Evolutionary conservation across 2,113 vertebrate genomes (phyloP).

Genomic region (Gasterosteus nipponicus): DNA sequence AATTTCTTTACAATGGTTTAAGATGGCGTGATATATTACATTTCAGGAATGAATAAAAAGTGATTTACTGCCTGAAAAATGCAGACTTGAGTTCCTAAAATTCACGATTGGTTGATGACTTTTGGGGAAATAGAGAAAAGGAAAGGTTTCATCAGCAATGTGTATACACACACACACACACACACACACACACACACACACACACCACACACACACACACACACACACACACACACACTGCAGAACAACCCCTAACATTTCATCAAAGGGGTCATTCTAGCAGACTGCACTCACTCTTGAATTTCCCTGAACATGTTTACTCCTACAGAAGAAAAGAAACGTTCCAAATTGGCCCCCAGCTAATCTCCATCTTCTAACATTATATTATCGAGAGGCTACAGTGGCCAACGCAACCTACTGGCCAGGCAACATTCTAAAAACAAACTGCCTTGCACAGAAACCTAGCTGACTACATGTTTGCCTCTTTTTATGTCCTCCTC

Average conservation of each 20-base stretch:
- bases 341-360: conserved; percentile 44
- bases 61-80: not conserved
- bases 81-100: not conserved
- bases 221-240: no score
- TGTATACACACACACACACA: conserved; percentile 7
- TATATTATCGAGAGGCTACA: conserved; percentile 19
- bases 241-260: conserved; percentile 12
- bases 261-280: conserved; percentile 13
- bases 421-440: conserved; percentile 38
- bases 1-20: conserved; percentile 3
- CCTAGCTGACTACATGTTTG: conserved; percentile 14
- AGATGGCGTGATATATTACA: conserved; percentile 1
- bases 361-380: conserved; percentile 14
- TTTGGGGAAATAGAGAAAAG: not conserved
- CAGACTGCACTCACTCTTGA: conserved; percentile 52
- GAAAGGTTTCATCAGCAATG: not conserved
- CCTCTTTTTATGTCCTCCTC: conserved; percentile 24
- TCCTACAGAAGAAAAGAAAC: conserved; percentile 46
- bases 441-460: conserved; percentile 57
- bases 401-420: conserved; percentile 49
- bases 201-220: no score
- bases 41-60: not conserved
- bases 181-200: not conserved
- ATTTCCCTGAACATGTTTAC: conserved; percentile 73
- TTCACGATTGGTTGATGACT: not conserved